Percentiles rank a stretch among this genome's conserved stretches.
Conservation (phyloP, 2,797 vertebrate genomes). For the Notoglanidium macrostoma region DNA sequence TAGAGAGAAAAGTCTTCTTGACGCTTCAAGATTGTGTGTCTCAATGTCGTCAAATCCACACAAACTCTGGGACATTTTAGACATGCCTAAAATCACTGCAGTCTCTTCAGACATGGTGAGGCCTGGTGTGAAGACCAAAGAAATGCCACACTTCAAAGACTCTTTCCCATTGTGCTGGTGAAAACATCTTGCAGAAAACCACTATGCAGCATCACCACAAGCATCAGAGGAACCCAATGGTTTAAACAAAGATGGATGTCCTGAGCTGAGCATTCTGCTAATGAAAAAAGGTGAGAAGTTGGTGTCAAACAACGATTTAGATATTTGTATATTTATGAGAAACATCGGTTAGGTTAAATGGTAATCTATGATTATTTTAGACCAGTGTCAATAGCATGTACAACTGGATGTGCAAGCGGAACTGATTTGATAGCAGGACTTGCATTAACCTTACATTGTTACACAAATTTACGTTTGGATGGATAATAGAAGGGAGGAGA, state of each 20-base stretch:
- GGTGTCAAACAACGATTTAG: neutral
- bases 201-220: slow-evolving; percentile 28
- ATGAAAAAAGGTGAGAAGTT: neutral
- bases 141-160: slow-evolving; percentile 54
- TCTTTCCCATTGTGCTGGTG: slow-evolving; percentile 16
- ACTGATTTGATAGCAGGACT: neutral
- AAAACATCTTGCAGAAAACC: slow-evolving; percentile 46
- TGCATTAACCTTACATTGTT: neutral
- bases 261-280: neutral
- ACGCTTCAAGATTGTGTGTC: slow-evolving; percentile 42
- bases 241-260: neutral
- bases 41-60: slow-evolving; percentile 38
- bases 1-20: slow-evolving; percentile 39
- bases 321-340: neutral
- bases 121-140: slow-evolving; percentile 56
- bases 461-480: neutral
- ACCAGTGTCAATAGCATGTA: neutral
- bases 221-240: slow-evolving; percentile 28
- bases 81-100: slow-evolving; percentile 25
- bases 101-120: slow-evolving; percentile 29
- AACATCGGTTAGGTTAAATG: neutral
- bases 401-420: neutral
- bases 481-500: neutral
- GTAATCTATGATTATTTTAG: neutral
- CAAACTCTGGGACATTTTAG: slow-evolving; percentile 38